Evolutionary conservation across 2,797 vertebrate species (phyloP).

Genomic region (Ciconia nigra): DNA sequence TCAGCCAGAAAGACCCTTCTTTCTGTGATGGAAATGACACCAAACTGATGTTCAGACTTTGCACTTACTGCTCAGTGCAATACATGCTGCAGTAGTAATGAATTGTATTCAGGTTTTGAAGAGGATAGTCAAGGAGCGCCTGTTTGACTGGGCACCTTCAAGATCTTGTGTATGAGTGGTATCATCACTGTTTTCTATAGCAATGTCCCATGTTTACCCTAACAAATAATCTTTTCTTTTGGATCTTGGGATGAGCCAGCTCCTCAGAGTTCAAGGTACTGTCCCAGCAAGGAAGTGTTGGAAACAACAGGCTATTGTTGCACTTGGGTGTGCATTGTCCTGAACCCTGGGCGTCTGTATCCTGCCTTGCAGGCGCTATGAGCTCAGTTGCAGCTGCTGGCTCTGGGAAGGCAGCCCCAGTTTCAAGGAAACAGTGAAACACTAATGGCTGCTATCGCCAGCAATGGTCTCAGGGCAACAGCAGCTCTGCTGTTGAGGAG

Average conservation of each 20-base stretch:
- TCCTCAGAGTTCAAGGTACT: not conserved
- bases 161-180: not conserved
- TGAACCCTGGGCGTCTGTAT: not conserved
- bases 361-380: not conserved
- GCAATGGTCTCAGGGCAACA: not conserved
- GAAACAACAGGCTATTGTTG: slow-evolving; percentile 38
- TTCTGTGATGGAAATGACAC: not conserved
- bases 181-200: not conserved
- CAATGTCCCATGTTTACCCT: not conserved
- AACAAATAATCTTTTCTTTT: not conserved
- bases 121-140: not conserved
- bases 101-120: not conserved
- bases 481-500: not conserved
- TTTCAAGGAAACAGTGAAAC: not conserved
- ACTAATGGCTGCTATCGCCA: not conserved
- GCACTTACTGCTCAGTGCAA: fast-evolving
- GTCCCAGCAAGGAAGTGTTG: slow-evolving; percentile 2
- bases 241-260: not conserved
- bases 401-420: not conserved
- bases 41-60: not conserved
- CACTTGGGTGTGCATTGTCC: not conserved
- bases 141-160: not conserved
- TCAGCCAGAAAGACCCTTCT: not conserved
- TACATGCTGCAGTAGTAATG: fast-evolving
- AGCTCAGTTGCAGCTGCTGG: not conserved